phyloP scores from a whole-genome alignment of 1,140 invertebrate species.

The Calephelis nemesis region DNA sequence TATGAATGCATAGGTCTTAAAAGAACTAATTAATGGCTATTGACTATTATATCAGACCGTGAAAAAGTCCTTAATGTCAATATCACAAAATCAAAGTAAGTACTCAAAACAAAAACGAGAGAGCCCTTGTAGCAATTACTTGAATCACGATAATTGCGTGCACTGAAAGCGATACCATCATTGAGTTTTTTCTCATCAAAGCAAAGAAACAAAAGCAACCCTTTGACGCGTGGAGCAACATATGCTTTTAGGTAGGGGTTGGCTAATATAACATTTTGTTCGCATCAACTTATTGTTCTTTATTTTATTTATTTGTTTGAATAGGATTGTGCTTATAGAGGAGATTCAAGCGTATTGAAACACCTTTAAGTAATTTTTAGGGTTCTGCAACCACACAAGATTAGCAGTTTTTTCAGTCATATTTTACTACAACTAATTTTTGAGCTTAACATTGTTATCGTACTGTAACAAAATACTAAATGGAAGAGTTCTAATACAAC shows the following conservation, averaged over 20 bases:
- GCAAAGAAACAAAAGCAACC: constrained; percentile 23
- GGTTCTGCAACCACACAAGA: neutral
- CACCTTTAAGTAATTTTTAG: constrained; percentile 1
- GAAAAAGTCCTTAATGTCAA: constrained; percentile 56
- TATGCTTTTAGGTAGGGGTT: constrained; percentile 18
- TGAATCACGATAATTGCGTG: constrained; percentile 65
- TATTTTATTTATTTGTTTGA: constrained; percentile 13
- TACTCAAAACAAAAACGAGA: constrained; percentile 63
- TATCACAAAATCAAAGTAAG: constrained; percentile 63
- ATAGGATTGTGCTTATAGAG: constrained; percentile 5
- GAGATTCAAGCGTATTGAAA: constrained; percentile 1
- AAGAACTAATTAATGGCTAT: no score
- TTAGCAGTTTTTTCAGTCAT: neutral
- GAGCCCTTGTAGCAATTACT: constrained; percentile 65
- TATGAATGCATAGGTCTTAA: no score
- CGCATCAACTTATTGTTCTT: constrained; percentile 2
- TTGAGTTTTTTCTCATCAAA: constrained; percentile 38
- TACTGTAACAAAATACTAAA: no score
- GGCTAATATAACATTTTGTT: constrained; percentile 14
- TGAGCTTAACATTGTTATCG: no score
- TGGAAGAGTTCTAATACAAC: no score
- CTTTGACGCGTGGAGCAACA: constrained; percentile 22
- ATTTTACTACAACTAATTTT: no score
- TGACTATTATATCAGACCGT: neutral
- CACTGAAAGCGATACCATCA: constrained; percentile 72